A percentile compares a stretch with the other conserved stretches of the same genome.
These are phyloP conservation scores for Crypturellus tataupa DNA, from an alignment of 2,797 vertebrate genomes.

Conservation along the genomic window DNA sequence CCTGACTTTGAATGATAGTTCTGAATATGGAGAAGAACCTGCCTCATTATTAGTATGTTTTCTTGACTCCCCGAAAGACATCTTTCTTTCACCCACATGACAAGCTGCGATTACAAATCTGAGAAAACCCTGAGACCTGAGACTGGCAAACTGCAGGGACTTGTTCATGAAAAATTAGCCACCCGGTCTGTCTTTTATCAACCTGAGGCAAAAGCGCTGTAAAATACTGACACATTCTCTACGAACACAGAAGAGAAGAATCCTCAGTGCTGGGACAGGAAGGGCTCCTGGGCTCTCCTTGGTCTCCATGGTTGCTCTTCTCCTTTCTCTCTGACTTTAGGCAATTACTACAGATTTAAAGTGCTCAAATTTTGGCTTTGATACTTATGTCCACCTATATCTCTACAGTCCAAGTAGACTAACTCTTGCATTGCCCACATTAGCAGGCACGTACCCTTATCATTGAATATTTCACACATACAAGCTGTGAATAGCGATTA, in stretches of 20 bases:
- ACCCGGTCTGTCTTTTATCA: not conserved
- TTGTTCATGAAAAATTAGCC: not conserved
- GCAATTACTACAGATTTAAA: not conserved
- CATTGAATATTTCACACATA: not conserved
- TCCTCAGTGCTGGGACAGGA: not conserved
- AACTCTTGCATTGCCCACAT: too few relatives aligned
- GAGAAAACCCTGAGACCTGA: not conserved
- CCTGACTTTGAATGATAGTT: not conserved
- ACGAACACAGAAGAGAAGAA: not conserved
- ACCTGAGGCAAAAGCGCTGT: not conserved
- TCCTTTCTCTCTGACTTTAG: rapidly evolving
- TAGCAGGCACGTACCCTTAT: not conserved
- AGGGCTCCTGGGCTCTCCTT: not conserved
- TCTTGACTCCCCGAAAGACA: not conserved
- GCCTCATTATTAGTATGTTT: not conserved
- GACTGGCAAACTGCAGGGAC: not conserved
- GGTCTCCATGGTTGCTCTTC: not conserved
- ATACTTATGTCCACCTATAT: too few relatives aligned
- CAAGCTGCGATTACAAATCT: not conserved
- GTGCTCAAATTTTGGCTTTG: not conserved
- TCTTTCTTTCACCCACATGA: not conserved
- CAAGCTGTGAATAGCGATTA: not conserved
- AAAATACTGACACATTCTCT: rapidly evolving
- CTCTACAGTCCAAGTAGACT: too few relatives aligned
- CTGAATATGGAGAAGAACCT: not conserved